A percentile compares a stretch with the other conserved stretches of the same genome.
Conservation (phyloP, 92 coral and sea anemone genomes). For the Phenganax marumi region DNA sequence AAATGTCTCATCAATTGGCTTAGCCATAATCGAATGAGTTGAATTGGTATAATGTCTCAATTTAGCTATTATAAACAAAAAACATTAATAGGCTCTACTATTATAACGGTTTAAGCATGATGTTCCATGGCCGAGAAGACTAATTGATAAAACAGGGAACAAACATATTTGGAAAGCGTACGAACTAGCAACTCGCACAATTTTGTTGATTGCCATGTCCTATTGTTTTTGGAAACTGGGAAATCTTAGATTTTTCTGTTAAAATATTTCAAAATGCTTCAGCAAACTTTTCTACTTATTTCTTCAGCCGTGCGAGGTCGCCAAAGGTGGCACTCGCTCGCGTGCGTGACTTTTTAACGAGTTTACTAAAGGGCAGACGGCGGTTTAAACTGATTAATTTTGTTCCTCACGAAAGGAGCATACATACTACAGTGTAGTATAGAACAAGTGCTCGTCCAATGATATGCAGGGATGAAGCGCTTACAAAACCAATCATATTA, state of each 20-base stretch:
- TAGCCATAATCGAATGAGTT: conserved; percentile 6
- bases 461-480: too few relatives aligned
- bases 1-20: conserved; percentile 10
- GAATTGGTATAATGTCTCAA: conserved; percentile 9
- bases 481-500: too few relatives aligned
- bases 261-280: neutral
- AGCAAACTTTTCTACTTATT: neutral
- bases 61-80: conserved; percentile 8
- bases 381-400: neutral
- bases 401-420: conserved; percentile 8
- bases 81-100: neutral
- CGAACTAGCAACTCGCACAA: too few relatives aligned
- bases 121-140: too few relatives aligned
- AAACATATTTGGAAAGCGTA: too few relatives aligned
- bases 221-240: neutral
- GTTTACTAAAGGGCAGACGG: neutral
- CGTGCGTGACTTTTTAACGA: conserved; percentile 17
- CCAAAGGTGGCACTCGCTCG: conserved; percentile 2
- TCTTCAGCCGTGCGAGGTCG: neutral
- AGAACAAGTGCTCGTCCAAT: too few relatives aligned
- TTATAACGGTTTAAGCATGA: too few relatives aligned
- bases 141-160: too few relatives aligned
- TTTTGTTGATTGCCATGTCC: neutral
- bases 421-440: too few relatives aligned
- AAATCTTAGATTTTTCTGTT: neutral